Evolutionary conservation across 2,113 vertebrate genomes (phyloP), one percentile per base, ranked within the genome.

Genomic region (Semicossyphus pulcher): DNA sequence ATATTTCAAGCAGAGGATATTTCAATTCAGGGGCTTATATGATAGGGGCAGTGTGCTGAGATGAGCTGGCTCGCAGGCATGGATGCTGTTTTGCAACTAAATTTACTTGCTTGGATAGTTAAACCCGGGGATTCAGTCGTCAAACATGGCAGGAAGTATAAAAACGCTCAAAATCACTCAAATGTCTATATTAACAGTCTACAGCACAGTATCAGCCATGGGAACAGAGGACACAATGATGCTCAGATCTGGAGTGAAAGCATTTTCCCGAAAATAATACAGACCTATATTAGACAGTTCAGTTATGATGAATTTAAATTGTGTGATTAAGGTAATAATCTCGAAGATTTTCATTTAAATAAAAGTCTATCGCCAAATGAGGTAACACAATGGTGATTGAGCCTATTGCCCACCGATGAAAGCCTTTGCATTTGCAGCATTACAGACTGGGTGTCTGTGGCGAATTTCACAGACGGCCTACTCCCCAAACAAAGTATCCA

Each of bases 1-100:
- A 98, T 99, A 98, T 96, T 97, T 97, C 96, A 97, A 95, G 95
- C 95, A 94, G 95, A 95, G 95, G 96, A 97, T 96, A 97, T 97
- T 97, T 97, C 96, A 96, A 95, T 97, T 95, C 93, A 88, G 94
- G 94, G 94, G 94, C 95, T 95, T 93, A 95, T 93, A 41, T 71
- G 79, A 81, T 78, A 92, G 69, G 90, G 91, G 94, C 92, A 67
- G 94, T 94, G 92, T 93, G 93, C 93, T 93, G 91, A 92, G 94
- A 95, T 94, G 89, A 95, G 94, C 91, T 91, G 91, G 93, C 92
- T 91, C 83, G 93, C 93, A 92, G 92, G 90, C 94, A 91, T 81
- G 88, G 93, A 88, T 91, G 86, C 94, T 95, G 94, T 93, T 94
- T 94, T 94, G 92, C 94, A 93, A 89, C 93, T 91, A 94, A 95